These are phyloP conservation scores for Eurystomus glaucurus DNA, from an alignment of 2,797 vertebrate species.

Conservation along the genomic window DNA sequence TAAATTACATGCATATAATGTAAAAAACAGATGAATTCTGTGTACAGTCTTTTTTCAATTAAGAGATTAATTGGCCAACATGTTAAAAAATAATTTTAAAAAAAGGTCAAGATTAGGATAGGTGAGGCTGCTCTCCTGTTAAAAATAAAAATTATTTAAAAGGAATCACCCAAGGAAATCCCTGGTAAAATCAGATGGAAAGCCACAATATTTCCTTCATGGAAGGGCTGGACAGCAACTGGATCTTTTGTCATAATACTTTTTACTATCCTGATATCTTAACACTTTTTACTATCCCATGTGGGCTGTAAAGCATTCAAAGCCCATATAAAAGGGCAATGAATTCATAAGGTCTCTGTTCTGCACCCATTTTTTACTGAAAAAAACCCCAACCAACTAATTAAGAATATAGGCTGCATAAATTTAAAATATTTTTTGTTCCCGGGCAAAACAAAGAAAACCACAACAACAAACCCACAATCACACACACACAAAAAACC, in stretches of 20 bases:
- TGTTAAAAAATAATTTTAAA: neutral
- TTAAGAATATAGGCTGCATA: neutral
- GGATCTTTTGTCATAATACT: neutral
- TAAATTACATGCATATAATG: neutral
- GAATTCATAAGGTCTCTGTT: neutral
- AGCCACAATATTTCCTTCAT: neutral
- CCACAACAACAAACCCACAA: neutral
- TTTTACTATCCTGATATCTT: neutral
- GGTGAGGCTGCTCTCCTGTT: neutral
- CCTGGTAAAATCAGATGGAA: neutral
- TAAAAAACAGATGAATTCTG: conserved; percentile 41
- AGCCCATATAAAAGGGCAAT: neutral
- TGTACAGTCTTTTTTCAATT: conserved; percentile 33
- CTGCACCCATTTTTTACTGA: neutral
- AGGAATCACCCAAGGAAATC: neutral
- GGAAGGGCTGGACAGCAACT: neutral
- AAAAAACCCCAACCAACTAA: neutral
- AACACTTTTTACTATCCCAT: neutral
- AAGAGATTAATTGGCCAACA: conserved; percentile 4
- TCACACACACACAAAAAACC: rapidly evolving
- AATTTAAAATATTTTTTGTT: neutral
- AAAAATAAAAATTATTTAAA: neutral
- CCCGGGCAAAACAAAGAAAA: neutral
- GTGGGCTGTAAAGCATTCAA: neutral
- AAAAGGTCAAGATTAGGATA: neutral